These are phyloP conservation scores for Sthenelais limicola DNA, from an alignment of 2,888 invertebrate genomes.

Conservation along the genomic window DNA sequence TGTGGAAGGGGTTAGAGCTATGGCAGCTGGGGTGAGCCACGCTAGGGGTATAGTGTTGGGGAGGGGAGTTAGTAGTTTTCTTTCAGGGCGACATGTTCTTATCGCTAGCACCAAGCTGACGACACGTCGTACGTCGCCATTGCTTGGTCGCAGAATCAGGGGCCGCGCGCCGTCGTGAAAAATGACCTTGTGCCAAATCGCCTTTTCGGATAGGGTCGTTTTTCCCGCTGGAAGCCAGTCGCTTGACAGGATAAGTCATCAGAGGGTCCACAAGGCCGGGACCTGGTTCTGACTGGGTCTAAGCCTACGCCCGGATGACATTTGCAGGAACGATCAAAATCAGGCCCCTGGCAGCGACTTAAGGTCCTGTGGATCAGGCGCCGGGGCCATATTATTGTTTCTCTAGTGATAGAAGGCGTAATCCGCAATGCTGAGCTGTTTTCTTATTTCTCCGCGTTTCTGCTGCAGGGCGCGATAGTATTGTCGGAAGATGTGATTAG, in stretches of 20 bases:
- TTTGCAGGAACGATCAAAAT: not conserved
- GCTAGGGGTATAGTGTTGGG: too few species aligned
- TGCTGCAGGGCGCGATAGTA: slow-evolving; percentile 1
- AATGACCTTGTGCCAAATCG: not conserved
- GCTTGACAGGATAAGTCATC: slow-evolving; percentile 29
- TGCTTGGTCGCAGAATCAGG: not conserved
- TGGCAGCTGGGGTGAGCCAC: too few species aligned
- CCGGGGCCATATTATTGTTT: slow-evolving; percentile 36
- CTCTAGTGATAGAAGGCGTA: slow-evolving; percentile 22
- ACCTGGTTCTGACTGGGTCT: not conserved
- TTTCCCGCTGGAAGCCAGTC: not conserved
- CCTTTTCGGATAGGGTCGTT: not conserved
- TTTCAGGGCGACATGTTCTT: not conserved
- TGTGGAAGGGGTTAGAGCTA: too few species aligned
- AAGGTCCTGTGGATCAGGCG: not conserved
- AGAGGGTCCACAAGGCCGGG: not conserved
- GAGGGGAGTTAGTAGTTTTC: not conserved
- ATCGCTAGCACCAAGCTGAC: not conserved
- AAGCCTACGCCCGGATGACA: not conserved
- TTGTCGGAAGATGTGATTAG: not conserved
- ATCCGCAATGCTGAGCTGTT: slow-evolving; percentile 28
- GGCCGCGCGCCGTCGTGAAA: not conserved
- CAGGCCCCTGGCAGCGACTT: not conserved
- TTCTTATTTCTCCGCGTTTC: not conserved
- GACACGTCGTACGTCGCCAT: not conserved